Base-by-base conservation (phyloP, 2,888 invertebrate genomes). In the Parnassius mnemosyne region DNA sequence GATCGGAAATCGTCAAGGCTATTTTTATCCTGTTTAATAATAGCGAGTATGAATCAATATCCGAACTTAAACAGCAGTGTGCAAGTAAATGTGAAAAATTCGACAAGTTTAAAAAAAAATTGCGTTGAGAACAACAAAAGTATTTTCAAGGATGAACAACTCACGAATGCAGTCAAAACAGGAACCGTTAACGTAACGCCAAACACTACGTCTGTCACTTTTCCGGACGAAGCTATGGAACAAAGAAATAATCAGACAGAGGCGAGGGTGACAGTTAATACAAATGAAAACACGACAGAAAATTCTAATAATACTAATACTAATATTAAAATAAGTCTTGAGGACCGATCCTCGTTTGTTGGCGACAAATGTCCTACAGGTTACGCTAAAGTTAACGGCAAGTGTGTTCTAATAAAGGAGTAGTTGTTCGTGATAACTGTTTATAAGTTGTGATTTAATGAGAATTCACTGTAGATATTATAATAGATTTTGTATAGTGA, bases 351-450 rank as follows among this genome's bases (percentile, higher is more conserved):
- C 9, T 76, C 76, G 2, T 85, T 87, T 63, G 74, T 70, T 11
- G 87, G 80, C 3, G 83, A 85, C 60, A 69, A 71, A 20, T 87
- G 87, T 64, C 80, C 86, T 0, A 70, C 75, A 0, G 85, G 83
- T 9, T 75, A 70, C 25, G 74, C 76, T 7, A 81, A 70, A 69
- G 66, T 85, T n/a, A 78, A 81, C 61, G 85, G 77, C 13, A 70
- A 73, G 65, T 86, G 86, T 71, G 78, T 82, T 10, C 47, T 53
- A 50, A 16, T 52, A 16, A 13, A 43, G 34, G 41, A 46, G 16
- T 58, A 54, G 55, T 53, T 53, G 43, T 46, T 43, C 1, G 34
- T 34, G 34, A 34, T 7, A 34, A 34, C 5, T 34, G 34, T 34
- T 34, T 7, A 34, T 34, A 7, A 5, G 34, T 34, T 34, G 7